phyloP scores from a whole-genome alignment of 2,888 invertebrate genomes.

The Lochmaea capreae region DNA sequence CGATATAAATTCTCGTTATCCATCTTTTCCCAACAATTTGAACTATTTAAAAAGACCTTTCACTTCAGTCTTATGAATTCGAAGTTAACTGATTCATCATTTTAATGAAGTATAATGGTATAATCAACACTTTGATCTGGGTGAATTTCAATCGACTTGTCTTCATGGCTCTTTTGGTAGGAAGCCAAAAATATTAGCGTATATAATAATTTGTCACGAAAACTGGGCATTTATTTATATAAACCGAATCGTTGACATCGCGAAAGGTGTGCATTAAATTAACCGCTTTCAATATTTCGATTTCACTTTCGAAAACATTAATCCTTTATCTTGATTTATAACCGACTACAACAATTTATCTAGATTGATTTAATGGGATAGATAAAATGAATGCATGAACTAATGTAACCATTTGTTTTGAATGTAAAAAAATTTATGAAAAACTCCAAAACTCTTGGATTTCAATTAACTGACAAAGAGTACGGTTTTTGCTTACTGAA shows the following conservation, averaged over 20 bases:
- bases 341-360: background rate
- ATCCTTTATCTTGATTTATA: background rate
- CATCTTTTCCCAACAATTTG: too few species aligned
- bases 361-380: background rate
- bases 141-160: background rate
- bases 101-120: background rate
- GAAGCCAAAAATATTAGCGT: slow-evolving; percentile 5
- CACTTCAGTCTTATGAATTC: too few species aligned
- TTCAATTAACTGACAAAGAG: too few species aligned
- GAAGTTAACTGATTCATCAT: too few species aligned
- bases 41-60: too few species aligned
- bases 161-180: slow-evolving; percentile 12
- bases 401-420: too few species aligned
- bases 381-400: background rate
- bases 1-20: too few species aligned
- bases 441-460: too few species aligned
- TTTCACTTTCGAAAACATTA: background rate
- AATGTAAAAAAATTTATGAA: too few species aligned
- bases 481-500: too few species aligned
- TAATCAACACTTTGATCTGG: slow-evolving; percentile 8
- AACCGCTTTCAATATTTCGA: background rate
- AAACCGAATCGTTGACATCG: background rate
- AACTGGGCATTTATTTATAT: slow-evolving; percentile 13
- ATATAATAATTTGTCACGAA: slow-evolving; percentile 12
- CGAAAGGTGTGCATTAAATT: background rate